These are phyloP conservation scores for Drosophila saltans DNA, from an alignment of 1,140 invertebrate species.

Conservation along the genomic window DNA sequence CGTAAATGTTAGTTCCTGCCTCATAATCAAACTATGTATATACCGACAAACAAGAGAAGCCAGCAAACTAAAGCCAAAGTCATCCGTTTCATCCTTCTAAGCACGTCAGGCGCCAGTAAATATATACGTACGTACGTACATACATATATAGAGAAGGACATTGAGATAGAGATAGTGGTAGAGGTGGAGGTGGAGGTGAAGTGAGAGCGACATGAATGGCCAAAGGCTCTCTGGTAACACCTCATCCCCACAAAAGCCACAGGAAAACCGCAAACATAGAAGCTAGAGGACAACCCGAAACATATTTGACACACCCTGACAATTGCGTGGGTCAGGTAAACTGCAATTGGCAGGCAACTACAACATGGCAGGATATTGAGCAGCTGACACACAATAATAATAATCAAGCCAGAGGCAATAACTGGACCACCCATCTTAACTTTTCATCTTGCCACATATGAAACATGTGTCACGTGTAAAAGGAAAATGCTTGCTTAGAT, in stretches of 20 bases:
- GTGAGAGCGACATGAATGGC: background rate
- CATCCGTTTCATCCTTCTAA: constrained; percentile 20
- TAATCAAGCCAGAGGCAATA: constrained; percentile 18
- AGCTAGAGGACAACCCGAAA: constrained; percentile 32
- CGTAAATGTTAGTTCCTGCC: constrained; percentile 21
- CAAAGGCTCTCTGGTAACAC: constrained; percentile 11
- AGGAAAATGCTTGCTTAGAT: constrained; percentile 1
- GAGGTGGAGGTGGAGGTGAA: too few relatives aligned
- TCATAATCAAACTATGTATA: constrained; percentile 6
- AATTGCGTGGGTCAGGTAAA: constrained; percentile 63
- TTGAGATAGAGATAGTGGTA: background rate
- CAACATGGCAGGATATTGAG: constrained; percentile 11
- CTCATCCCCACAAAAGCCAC: constrained; percentile 30
- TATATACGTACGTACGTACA: background rate
- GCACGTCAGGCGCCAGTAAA: constrained; percentile 6
- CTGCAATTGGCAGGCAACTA: constrained; percentile 67
- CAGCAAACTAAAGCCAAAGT: constrained; percentile 15
- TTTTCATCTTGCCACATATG: background rate
- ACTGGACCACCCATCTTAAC: background rate
- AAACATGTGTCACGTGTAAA: constrained; percentile 12
- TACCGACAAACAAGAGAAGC: constrained; percentile 6
- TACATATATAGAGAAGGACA: background rate
- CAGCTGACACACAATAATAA: constrained; percentile 38
- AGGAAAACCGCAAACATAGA: constrained; percentile 6
- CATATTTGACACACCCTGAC: constrained; percentile 46